Evolutionary conservation across 2,797 vertebrate genomes (phyloP).

Genomic region (Diglossa cyanea): DNA sequence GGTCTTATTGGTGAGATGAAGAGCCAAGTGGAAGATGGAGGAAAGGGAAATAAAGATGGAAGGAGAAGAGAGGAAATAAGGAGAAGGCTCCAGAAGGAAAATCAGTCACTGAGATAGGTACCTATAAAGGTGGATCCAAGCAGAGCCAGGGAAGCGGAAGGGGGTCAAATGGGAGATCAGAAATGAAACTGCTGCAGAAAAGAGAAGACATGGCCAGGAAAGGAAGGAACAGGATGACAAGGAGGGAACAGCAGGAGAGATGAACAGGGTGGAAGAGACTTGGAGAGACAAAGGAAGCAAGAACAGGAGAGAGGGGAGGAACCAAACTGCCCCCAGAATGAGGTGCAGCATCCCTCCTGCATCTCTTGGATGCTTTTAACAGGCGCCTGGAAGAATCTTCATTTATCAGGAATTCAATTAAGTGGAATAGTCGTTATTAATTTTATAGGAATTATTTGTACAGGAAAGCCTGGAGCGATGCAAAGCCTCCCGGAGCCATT

Average conservation of each 20-base stretch:
- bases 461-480: conserved; percentile 52
- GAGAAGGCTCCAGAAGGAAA: neutral
- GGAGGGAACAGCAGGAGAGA: neutral
- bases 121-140: neutral
- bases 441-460: conserved; percentile 84
- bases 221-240: neutral
- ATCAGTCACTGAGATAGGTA: neutral
- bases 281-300: neutral
- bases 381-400: conserved; percentile 17
- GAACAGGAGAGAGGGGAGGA: neutral
- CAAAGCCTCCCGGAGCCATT: conserved; percentile 79
- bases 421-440: conserved; percentile 75
- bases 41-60: neutral
- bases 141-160: neutral
- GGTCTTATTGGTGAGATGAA: neutral
- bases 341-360: neutral
- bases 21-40: neutral
- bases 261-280: neutral
- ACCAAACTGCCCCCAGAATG: neutral
- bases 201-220: neutral
- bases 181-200: neutral
- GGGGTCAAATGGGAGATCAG: neutral
- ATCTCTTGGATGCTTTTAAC: neutral
- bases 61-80: neutral
- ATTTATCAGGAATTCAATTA: conserved; percentile 80